Evolutionary conservation across 2,888 invertebrate genomes (phyloP), one percentile per base, ranked within the genome.

Genomic region (Cephus nigrinus): DNA sequence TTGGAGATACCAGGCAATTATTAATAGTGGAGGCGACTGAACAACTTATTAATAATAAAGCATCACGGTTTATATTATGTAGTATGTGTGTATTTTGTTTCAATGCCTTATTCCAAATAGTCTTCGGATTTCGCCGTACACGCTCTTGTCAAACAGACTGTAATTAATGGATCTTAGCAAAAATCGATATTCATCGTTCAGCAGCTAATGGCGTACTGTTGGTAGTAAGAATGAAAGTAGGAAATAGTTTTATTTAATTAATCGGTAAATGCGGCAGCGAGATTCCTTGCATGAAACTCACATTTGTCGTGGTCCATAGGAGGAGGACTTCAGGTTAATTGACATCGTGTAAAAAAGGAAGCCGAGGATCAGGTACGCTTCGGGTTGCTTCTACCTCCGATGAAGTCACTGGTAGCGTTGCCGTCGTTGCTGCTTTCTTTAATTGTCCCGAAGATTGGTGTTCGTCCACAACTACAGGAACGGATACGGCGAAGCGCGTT

Each of bases 211-310:
- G 55, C 9, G 2, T 0, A 23, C 23, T 9, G 23, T 23, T 55
- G 55, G 5, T 0, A 40, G 23, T 55, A 23, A 23, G 9, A 76
- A 76, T 73, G 78, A 76, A 78, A 76, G 76, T 76, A 78, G 75
- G 30, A 76, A 76, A 76, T 68, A 33, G 32, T 32, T 15, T n/a
- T 36, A 69, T 69, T 34, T 11, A 68, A 77, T 68, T 55, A 30
- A 34, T 40, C 12, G 35, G n/a, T 32, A 76, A 76, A 33, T 11
- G 73, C 33, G 33, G 75, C 30, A 75, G 55, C 75, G n/a, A 34
- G 55, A 75, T 76, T 78, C 36, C 73, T 78, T 73, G 75, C 32
- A 72, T 72, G 69, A 31, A 72, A 15, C 55, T 55, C 55, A 15
- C 23, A 23, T 55, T 55, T 40, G 40, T 40, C 40, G 15, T 55